phyloP scores from a whole-genome alignment of 2,888 invertebrate genomes.

The Cheilosia vernalis region DNA sequence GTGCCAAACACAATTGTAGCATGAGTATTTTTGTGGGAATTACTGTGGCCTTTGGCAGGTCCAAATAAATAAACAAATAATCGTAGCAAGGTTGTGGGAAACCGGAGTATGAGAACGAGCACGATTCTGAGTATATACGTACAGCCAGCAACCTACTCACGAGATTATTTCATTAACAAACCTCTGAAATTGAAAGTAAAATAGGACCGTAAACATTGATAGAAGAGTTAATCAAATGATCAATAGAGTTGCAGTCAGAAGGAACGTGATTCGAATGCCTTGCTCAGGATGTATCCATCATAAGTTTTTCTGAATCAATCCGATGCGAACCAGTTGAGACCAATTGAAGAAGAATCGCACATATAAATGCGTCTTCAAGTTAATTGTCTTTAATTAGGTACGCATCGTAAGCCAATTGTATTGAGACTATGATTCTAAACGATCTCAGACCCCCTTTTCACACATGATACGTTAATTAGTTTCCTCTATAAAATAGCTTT shows the following conservation, averaged over 20 bases:
- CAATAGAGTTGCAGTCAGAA: not conserved
- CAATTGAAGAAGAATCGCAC: not conserved
- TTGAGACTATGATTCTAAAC: not conserved
- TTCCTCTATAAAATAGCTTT: not conserved
- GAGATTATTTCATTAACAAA: not conserved
- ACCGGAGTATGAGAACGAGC: not conserved
- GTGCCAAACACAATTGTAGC: not conserved
- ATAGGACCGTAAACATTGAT: not conserved
- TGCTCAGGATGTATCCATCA: too few species aligned
- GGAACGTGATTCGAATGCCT: too few species aligned
- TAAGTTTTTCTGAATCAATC: not conserved
- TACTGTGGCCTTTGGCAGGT: constrained; percentile 1
- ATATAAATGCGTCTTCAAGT: constrained; percentile 4
- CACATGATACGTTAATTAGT: not conserved
- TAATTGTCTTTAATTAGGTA: not conserved
- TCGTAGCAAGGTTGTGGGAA: constrained; percentile 8
- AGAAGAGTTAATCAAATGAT: not conserved
- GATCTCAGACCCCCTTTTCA: not conserved
- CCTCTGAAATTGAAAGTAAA: constrained; percentile 33
- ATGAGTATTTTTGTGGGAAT: constrained; percentile 14
- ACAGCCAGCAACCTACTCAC: not conserved
- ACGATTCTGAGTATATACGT: not conserved
- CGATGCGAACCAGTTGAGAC: not conserved
- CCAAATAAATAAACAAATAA: constrained; percentile 1
- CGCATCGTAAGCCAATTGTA: not conserved